phyloP scores from a whole-genome alignment of 2,113 vertebrate genomes.

The Notiomystis cincta region DNA sequence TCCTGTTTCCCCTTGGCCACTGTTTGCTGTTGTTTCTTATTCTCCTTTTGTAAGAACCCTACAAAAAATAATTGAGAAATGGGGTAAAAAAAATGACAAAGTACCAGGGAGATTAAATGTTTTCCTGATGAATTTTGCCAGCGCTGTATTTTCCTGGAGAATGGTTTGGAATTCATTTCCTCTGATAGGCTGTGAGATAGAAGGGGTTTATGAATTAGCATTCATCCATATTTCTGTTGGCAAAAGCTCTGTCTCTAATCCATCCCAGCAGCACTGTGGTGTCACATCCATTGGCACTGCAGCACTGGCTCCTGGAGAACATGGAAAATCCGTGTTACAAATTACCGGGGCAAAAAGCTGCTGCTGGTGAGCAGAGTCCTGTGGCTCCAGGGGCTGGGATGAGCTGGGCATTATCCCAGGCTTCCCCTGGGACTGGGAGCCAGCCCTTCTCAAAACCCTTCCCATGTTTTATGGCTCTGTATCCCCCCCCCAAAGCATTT shows the following conservation, averaged over 20 bases:
- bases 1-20: not conserved
- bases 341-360: not conserved
- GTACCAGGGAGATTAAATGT: not conserved
- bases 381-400: not conserved
- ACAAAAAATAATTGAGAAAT: not conserved
- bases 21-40: not conserved
- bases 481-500: not conserved
- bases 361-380: not conserved
- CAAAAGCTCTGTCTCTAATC: not conserved
- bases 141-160: not conserved
- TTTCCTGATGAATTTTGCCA: not conserved
- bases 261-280: not conserved
- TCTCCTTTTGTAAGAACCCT: not conserved
- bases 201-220: not conserved
- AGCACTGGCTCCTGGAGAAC: not conserved
- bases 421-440: not conserved
- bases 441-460: not conserved
- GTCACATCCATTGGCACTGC: not conserved
- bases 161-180: not conserved
- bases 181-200: not conserved
- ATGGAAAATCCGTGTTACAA: not conserved
- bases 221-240: not conserved
- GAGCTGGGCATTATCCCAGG: not conserved
- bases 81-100: not conserved
- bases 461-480: rapidly evolving